These are phyloP conservation scores for Pteronura brasiliensis DNA, from an alignment of 2,113 vertebrate species.

Conservation along the genomic window DNA sequence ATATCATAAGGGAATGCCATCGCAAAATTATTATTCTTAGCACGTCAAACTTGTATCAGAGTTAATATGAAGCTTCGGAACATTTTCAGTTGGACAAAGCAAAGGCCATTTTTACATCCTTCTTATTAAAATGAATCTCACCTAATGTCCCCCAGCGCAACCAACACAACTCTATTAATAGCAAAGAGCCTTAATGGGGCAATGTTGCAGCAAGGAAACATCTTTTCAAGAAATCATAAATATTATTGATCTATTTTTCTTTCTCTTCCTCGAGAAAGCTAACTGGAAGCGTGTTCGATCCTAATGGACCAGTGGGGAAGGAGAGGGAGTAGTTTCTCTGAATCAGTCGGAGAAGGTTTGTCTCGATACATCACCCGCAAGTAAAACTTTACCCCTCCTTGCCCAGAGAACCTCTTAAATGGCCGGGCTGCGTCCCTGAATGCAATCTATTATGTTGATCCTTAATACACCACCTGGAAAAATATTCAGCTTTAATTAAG, in stretches of 20 bases:
- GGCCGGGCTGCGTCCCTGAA: not conserved
- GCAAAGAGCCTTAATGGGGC: slow-evolving; percentile 26
- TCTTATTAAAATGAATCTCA: not conserved
- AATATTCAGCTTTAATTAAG: slow-evolving; percentile 44
- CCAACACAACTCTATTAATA: not conserved
- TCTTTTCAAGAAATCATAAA: slow-evolving; percentile 61
- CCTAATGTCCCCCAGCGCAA: not conserved
- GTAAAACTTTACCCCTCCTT: not conserved
- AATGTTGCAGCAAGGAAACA: not conserved
- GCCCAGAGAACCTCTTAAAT: not conserved
- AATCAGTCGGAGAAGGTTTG: not conserved
- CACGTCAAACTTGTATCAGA: not conserved
- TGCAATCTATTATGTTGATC: not conserved
- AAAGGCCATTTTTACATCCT: slow-evolving; percentile 22
- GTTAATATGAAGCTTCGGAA: not conserved
- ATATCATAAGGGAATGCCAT: slow-evolving; percentile 20
- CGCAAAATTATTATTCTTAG: not conserved
- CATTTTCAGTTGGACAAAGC: not conserved
- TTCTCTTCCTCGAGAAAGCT: slow-evolving; percentile 18
- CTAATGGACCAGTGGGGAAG: not conserved
- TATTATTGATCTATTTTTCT: slow-evolving; percentile 51
- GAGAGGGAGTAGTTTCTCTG: slow-evolving; percentile 5
- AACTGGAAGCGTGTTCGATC: slow-evolving; percentile 22
- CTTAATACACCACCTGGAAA: slow-evolving; percentile 57
- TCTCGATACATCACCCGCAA: not conserved